Conservation (phyloP, 2,888 invertebrate genomes). For the Pterostichus niger region DNA sequence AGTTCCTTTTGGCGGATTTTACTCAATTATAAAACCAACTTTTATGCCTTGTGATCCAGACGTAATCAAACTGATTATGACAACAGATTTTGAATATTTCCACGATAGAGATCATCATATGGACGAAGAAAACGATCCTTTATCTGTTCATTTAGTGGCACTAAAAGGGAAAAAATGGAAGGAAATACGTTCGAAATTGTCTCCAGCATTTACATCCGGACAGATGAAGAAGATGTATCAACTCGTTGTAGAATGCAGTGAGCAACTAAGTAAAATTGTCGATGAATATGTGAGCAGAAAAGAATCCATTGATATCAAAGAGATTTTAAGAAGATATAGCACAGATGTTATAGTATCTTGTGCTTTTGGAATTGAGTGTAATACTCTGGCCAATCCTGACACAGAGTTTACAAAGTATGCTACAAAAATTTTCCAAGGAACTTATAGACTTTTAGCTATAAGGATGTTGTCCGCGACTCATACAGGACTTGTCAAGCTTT, state of each 20-base stretch:
- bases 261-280: constrained; percentile 76
- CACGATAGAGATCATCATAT: constrained; percentile 1
- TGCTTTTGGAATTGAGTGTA: constrained; percentile 80
- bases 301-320: constrained; percentile 72
- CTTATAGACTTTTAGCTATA: constrained; percentile 68
- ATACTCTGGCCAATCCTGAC: constrained; percentile 78
- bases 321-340: constrained; percentile 79
- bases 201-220: constrained; percentile 82
- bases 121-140: constrained; percentile 80
- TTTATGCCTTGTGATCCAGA: constrained; percentile 1
- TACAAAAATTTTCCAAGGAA: constrained; percentile 69
- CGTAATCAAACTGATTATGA: neutral
- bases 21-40: neutral
- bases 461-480: constrained; percentile 40
- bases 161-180: constrained; percentile 81
- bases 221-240: constrained; percentile 83
- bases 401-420: constrained; percentile 76
- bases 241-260: constrained; percentile 79
- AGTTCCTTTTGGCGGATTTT: constrained; percentile 13
- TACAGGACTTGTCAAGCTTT: constrained; percentile 34
- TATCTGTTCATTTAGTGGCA: constrained; percentile 80
- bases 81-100: constrained; percentile 27
- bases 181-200: constrained; percentile 80
- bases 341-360: constrained; percentile 81
- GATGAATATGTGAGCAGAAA: constrained; percentile 50